Base-by-base conservation (phyloP, 92 coral and sea anemone species). In the Pocillopora grandis region DNA sequence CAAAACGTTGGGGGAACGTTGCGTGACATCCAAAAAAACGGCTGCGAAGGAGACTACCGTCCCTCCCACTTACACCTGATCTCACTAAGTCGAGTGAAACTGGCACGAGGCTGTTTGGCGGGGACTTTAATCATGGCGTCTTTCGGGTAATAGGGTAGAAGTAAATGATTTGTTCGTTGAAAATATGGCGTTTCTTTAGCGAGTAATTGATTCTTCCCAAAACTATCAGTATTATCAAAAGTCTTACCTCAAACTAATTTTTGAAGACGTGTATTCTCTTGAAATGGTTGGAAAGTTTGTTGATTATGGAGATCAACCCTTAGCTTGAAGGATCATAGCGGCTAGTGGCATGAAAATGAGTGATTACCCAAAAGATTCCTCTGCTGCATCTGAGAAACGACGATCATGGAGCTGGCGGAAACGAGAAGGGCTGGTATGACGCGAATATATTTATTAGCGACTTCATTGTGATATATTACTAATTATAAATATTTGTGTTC, bases 321-420 rank as follows among this genome's bases (percentile, higher is more conserved):
- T 19, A 35, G 42, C 55, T 37, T 55, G 23, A 73, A 27, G 36
- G 31, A 35, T 21, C 16, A 83, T 83, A 80, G 74, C 80, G 19
- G 55, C 27, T 15, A 31, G 21, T 11, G 65, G 36, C n/a, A 74
- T 48, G 19, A 83, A 83, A 33, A 42, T 42, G 52, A 60, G n/a
- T n/a, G 55, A 72, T 75, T 60, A 74, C 55, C 55, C 73, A 1
- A 83, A 52, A 62, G 86, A 37, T 55, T 73, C 79, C 48, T 42
- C 70, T 61, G 62, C 56, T 16, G 68, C 42, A 10, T 83, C 86
- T n/a, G 88, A 77, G 49, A 21, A 60, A 58, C 84, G 91, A 23
- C 86, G 92, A 73, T 91, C 96, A 13, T 93, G 94, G 96, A 93
- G 96, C 42, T 93, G 96, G 96, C 58, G 94, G 37, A 90, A 88